A percentile compares a stretch with the other conserved stretches of the same genome.
phyloP scores from a whole-genome alignment of 2,888 invertebrate species.

The Cephus pygmeus region DNA sequence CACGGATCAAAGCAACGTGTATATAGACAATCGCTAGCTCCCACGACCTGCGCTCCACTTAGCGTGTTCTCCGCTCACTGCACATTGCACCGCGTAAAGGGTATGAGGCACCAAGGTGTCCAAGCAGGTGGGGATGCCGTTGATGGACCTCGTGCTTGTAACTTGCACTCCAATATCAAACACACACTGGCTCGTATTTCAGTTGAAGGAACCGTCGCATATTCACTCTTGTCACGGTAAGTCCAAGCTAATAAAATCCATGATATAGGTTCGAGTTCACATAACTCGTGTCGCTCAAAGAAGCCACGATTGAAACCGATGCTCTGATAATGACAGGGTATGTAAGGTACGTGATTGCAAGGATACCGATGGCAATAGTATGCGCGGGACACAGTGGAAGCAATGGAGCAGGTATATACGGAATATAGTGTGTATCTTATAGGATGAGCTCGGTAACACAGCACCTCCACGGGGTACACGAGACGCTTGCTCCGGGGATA shows the following conservation, averaged over 20 bases:
- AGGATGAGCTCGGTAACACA: constrained; percentile 16
- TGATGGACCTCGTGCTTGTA: not conserved
- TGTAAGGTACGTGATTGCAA: not conserved
- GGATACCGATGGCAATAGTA: not conserved
- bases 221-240: not conserved
- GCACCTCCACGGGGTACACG: constrained; percentile 63
- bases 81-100: constrained; percentile 1
- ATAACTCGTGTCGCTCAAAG: not conserved
- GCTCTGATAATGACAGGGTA: not conserved
- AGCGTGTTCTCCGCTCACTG: constrained; percentile 18
- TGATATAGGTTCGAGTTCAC: not conserved
- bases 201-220: not conserved
- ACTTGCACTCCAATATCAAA: not conserved
- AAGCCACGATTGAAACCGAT: not conserved
- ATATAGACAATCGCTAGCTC: constrained; percentile 37
- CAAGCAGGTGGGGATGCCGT: not conserved
- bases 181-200: not conserved
- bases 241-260: not conserved
- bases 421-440: not conserved
- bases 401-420: not conserved
- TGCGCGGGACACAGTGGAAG: constrained; percentile 13
- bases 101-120: not conserved
- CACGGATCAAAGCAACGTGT: constrained; percentile 17
- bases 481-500: constrained; percentile 67
- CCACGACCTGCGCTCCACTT: constrained; percentile 40